A percentile compares a stretch with the other conserved stretches of the same genome.
Evolutionary conservation across 2,888 invertebrate genomes (phyloP).

Genomic region (Brachypalpus laphriformis): DNA sequence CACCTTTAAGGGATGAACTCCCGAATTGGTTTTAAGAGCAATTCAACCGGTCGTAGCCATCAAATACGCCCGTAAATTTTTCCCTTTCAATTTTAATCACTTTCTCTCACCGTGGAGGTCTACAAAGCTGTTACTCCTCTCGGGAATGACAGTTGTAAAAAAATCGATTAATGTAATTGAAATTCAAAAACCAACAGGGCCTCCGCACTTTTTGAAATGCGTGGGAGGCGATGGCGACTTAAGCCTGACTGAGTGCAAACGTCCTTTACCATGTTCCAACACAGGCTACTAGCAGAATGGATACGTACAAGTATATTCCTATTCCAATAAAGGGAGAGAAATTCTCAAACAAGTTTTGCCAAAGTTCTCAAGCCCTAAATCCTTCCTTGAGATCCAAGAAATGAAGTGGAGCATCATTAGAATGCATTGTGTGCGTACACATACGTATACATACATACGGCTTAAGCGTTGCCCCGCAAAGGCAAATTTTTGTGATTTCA

Average conservation of each 20-base stretch:
- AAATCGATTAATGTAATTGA: conserved; percentile 68
- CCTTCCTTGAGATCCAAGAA: conserved; percentile 26
- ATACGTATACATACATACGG: not conserved
- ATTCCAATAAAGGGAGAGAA: not conserved
- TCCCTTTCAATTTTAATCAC: conserved; percentile 57
- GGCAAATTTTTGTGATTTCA: conserved; percentile 17
- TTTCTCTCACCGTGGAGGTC: conserved; percentile 30
- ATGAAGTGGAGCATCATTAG: conserved; percentile 48
- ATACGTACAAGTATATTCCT: not conserved
- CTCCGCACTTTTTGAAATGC: not conserved
- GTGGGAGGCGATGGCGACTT: not conserved
- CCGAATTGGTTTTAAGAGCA: conserved; percentile 42
- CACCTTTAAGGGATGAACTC: conserved; percentile 53
- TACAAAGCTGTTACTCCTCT: not conserved
- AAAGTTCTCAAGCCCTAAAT: conserved; percentile 37
- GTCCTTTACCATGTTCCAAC: not conserved
- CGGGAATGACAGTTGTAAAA: conserved; percentile 28
- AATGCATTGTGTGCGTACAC: conserved; percentile 33
- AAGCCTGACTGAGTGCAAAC: conserved; percentile 3
- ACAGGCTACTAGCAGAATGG: not conserved
- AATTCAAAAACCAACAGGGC: conserved; percentile 28
- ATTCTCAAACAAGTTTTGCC: conserved; percentile 36
- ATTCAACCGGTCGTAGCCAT: conserved; percentile 39
- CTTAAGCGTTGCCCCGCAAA: conserved; percentile 3
- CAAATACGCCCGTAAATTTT: conserved; percentile 57